Conservation (phyloP, 2,797 vertebrate species). For the Ctenosaura bakeri region DNA sequence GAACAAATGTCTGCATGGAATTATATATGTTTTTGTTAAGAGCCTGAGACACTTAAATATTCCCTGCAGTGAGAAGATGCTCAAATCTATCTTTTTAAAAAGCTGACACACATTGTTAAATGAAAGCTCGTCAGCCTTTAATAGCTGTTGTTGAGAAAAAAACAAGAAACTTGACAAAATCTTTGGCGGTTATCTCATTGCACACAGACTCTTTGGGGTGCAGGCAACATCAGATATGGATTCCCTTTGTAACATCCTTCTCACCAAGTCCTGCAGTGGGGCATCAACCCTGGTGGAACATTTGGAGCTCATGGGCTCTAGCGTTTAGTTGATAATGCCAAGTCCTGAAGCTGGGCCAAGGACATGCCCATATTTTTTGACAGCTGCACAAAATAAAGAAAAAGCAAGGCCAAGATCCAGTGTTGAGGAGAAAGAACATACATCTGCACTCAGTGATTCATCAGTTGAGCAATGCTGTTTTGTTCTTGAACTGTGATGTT, state of each 20-base stretch:
- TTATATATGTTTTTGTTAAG: conserved; percentile 68
- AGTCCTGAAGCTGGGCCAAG: not conserved
- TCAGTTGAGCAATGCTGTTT: too few relatives aligned
- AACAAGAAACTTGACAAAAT: not conserved
- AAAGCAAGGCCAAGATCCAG: too few relatives aligned
- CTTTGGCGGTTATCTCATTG: not conserved
- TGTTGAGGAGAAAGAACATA: too few relatives aligned
- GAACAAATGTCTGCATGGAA: conserved; percentile 60
- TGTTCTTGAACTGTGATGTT: too few relatives aligned
- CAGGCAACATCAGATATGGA: too few relatives aligned
- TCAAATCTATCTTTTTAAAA: conserved; percentile 55
- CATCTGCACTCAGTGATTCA: too few relatives aligned
- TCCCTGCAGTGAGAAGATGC: conserved; percentile 61
- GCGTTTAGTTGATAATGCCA: too few relatives aligned
- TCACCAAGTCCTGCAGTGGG: not conserved
- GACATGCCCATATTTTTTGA: not conserved
- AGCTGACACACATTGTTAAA: conserved; percentile 57
- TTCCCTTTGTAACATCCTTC: too few relatives aligned
- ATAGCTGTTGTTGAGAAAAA: conserved; percentile 39
- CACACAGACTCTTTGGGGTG: too few relatives aligned
- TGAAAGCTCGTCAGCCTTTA: conserved; percentile 61
- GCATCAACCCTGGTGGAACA: too few relatives aligned
- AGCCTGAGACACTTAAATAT: conserved; percentile 43
- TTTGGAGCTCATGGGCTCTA: too few relatives aligned
- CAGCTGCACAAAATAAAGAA: not conserved